Evolutionary conservation across 64 coral and sea anemone species (phyloP).

Genomic region (Montipora cactus): DNA sequence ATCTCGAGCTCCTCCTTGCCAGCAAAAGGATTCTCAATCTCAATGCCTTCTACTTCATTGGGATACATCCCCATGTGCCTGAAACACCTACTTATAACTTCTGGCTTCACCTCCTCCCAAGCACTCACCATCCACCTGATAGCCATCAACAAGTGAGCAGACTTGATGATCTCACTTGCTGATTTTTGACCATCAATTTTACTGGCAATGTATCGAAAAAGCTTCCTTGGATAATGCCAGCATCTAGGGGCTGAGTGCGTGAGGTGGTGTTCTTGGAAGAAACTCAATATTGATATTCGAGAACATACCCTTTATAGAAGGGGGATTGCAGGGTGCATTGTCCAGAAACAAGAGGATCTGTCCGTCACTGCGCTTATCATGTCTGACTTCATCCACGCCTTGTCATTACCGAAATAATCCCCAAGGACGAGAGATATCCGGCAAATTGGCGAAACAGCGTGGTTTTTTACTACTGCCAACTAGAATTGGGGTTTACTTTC

Average conservation of each 20-base stretch:
- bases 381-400: not conserved
- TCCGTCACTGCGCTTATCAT: not conserved
- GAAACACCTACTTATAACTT: no score
- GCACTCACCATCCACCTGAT: slow-evolving; percentile 28
- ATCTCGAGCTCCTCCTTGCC: not conserved
- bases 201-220: slow-evolving; percentile 14
- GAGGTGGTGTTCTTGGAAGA: slow-evolving; percentile 16
- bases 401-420: not conserved
- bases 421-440: not conserved
- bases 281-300: slow-evolving; percentile 35
- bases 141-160: slow-evolving; percentile 14
- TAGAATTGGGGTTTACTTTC: not conserved
- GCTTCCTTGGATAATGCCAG: slow-evolving; percentile 9
- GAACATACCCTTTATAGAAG: slow-evolving; percentile 24
- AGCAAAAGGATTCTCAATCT: no score
- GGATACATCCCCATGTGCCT: no score
- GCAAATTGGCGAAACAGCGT: not conserved
- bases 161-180: slow-evolving; percentile 29
- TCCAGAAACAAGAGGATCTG: not conserved
- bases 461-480: no score
- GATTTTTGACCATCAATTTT: slow-evolving; percentile 27
- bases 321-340: slow-evolving; percentile 19
- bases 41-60: no score
- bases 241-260: slow-evolving; percentile 5
- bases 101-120: not conserved